Evolutionary conservation across 2,888 invertebrate genomes (phyloP).

Genomic region (Tenthredo scrophulariae): DNA sequence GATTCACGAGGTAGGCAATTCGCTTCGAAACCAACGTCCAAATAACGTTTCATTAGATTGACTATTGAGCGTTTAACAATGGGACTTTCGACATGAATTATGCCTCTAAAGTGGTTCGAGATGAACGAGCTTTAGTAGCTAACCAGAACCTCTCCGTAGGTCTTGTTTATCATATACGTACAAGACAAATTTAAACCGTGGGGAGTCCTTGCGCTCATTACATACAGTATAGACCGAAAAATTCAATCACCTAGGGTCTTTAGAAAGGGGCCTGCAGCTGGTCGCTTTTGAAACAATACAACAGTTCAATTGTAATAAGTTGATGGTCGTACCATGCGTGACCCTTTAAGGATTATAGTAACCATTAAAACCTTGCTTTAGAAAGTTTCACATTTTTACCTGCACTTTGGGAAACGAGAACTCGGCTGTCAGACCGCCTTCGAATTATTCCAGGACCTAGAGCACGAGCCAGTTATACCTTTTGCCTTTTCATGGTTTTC

Average conservation of each 20-base stretch:
- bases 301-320: not conserved
- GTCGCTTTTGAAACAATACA: conserved; percentile 17
- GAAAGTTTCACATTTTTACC: conserved; percentile 12
- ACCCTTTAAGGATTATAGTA: not conserved
- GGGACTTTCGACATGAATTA: conserved; percentile 1
- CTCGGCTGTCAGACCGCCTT: not conserved
- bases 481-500: conserved; percentile 2
- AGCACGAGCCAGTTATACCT: not conserved
- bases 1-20: conserved; percentile 48
- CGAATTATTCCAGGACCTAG: not conserved
- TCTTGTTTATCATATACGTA: not conserved
- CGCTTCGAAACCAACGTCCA: not conserved
- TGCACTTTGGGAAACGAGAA: not conserved
- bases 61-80: conserved; percentile 19
- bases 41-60: conserved; percentile 17
- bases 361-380: not conserved
- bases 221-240: not conserved
- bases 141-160: not conserved
- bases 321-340: not conserved
- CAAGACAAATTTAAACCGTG: not conserved
- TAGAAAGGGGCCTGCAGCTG: not conserved
- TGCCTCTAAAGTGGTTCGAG: conserved; percentile 3
- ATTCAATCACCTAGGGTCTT: conserved; percentile 13
- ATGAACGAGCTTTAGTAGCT: conserved; percentile 18
- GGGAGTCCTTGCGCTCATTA: not conserved